Evolutionary conservation across 2,113 vertebrate species (phyloP).

Genomic region (Rana temporaria): DNA sequence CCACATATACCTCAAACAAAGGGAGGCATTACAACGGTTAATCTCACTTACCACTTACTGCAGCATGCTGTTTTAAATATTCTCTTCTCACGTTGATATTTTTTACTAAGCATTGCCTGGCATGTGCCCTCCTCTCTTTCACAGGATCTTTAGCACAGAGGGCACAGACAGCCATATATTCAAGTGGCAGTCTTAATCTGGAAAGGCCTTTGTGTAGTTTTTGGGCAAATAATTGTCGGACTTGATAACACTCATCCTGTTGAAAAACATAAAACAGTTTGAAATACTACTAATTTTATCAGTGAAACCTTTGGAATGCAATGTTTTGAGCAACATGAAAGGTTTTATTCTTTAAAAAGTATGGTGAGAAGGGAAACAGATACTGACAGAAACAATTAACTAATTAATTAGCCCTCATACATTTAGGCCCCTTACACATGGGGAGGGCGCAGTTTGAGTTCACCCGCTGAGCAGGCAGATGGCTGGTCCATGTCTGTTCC

Average conservation of each 20-base stretch:
- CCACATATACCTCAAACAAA: background rate
- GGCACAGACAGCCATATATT: slow-evolving; percentile 97
- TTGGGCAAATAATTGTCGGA: slow-evolving; percentile 95
- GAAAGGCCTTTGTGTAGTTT: slow-evolving; percentile 97
- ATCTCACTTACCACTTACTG: slow-evolving; percentile 88
- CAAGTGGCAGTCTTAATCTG: slow-evolving; percentile 91
- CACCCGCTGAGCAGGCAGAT: too few relatives aligned
- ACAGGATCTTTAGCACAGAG: slow-evolving; percentile 97
- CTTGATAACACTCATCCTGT: slow-evolving; percentile 98
- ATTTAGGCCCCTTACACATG: too few relatives aligned
- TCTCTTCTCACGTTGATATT: slow-evolving; percentile 96
- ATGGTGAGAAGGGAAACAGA: too few relatives aligned
- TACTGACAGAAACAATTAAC: too few relatives aligned
- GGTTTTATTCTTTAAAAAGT: too few relatives aligned
- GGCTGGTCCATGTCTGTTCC: too few relatives aligned
- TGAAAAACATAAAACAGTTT: slow-evolving; percentile 27
- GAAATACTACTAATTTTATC: background rate
- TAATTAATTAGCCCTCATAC: too few relatives aligned
- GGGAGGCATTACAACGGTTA: background rate
- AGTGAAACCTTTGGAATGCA: background rate
- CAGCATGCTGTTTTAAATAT: slow-evolving; percentile 97
- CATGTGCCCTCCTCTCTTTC: slow-evolving; percentile 95
- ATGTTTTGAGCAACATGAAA: too few relatives aligned
- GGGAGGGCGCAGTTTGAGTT: too few relatives aligned
- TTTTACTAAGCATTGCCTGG: slow-evolving; percentile 96